Evolutionary conservation across 2,113 vertebrate genomes (phyloP).

Genomic region (cat (Felis catus)): F.catus_Fca126_mat1.0 CM031416.1:148097501-148098000

Average conservation of each 20-base stretch:
- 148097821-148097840: not conserved
- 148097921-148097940: not conserved
- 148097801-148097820: not conserved
- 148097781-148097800: not conserved
- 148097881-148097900: not conserved
- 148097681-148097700: no score
- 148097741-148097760: not conserved
- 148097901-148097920: not conserved
- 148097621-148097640: not conserved
- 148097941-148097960: not conserved
- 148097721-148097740: not conserved
- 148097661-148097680: not conserved
- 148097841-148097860: not conserved
- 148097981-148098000: not conserved
- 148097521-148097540: fast-evolving
- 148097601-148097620: not conserved
- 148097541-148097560: not conserved
- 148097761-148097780: not conserved
- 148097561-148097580: no score
- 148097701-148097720: not conserved
- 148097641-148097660: not conserved
- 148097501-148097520: not conserved
- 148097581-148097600: not conserved
- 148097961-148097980: not conserved
- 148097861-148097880: not conserved